These are phyloP conservation scores for Nasonovia ribisnigri DNA, from an alignment of 2,888 invertebrate species.

Conservation along the genomic window DNA sequence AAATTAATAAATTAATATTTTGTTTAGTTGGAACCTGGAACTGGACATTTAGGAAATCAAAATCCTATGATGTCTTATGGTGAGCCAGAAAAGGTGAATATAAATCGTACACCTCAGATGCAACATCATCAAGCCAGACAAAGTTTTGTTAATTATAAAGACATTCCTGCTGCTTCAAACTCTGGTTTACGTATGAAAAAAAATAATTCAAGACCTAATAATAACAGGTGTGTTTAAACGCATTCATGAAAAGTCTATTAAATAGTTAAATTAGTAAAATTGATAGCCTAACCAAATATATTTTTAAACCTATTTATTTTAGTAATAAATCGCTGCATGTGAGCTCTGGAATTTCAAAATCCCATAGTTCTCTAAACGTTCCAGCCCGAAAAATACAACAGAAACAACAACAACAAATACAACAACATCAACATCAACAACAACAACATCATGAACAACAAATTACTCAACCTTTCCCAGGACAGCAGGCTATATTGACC, in stretches of 20 bases:
- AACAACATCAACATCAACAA: conserved; percentile 52
- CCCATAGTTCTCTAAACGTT: conserved; percentile 64
- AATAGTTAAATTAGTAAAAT: not conserved
- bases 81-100: conserved; percentile 50
- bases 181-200: conserved; percentile 61
- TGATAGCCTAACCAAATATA: not conserved
- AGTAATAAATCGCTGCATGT: conserved; percentile 61
- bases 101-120: conserved; percentile 50
- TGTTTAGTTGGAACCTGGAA: conserved; percentile 56
- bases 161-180: conserved; percentile 62
- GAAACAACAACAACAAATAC: conserved; percentile 47
- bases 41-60: conserved; percentile 36
- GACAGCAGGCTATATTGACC: conserved; percentile 44
- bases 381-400: conserved; percentile 66
- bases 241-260: not conserved
- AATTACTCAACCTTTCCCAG: conserved; percentile 43
- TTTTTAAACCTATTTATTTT: not conserved
- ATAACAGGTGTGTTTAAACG: conserved; percentile 26
- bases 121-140: conserved; percentile 50
- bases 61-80: conserved; percentile 33
- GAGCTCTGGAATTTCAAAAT: conserved; percentile 53
- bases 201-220: conserved; percentile 45
- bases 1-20: not conserved
- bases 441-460: conserved; percentile 50
- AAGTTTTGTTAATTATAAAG: conserved; percentile 62